phyloP scores from a whole-genome alignment of 2,888 invertebrate genomes.

The Macaria notata region DNA sequence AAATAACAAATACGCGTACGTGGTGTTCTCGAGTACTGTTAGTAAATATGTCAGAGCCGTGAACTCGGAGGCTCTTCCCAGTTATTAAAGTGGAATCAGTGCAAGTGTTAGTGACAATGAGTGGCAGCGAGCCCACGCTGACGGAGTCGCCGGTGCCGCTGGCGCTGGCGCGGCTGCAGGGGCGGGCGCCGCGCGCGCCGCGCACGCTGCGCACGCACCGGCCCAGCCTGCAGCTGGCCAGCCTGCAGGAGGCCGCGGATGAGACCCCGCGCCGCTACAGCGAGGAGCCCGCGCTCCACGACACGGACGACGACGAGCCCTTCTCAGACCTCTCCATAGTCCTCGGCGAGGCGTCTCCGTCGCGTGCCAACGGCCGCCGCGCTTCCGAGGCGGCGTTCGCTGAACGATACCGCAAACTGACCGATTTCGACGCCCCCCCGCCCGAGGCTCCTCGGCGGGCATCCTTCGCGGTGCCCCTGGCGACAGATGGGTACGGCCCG shows the following conservation, averaged over 20 bases:
- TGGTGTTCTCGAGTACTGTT: conserved; percentile 38
- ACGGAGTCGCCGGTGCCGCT: conserved; percentile 77
- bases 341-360: conserved; percentile 48
- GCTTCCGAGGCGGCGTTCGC: conserved; percentile 74
- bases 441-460: conserved; percentile 72
- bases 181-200: conserved; percentile 55
- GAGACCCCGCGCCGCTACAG: conserved; percentile 71
- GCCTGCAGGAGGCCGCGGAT: conserved; percentile 71
- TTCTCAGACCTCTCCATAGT: conserved; percentile 57
- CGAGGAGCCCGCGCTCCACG: conserved; percentile 60
- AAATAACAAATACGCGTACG: conserved; percentile 38
- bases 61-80: conserved; percentile 39
- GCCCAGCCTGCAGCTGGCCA: conserved; percentile 72
- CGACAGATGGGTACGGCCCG: conserved; percentile 57
- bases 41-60: conserved; percentile 63
- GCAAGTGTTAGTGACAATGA: conserved; percentile 60
- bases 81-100: conserved; percentile 49
- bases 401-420: conserved; percentile 72
- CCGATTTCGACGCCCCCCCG: conserved; percentile 69
- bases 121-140: conserved; percentile 67
- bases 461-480: conserved; percentile 68
- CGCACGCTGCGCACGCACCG: conserved; percentile 65
- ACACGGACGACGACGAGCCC: conserved; percentile 70
- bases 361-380: conserved; percentile 67
- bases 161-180: conserved; percentile 70